These are phyloP conservation scores for Potamarius usumacintae DNA, from an alignment of 2,113 vertebrate genomes.

Conservation along the genomic window DNA sequence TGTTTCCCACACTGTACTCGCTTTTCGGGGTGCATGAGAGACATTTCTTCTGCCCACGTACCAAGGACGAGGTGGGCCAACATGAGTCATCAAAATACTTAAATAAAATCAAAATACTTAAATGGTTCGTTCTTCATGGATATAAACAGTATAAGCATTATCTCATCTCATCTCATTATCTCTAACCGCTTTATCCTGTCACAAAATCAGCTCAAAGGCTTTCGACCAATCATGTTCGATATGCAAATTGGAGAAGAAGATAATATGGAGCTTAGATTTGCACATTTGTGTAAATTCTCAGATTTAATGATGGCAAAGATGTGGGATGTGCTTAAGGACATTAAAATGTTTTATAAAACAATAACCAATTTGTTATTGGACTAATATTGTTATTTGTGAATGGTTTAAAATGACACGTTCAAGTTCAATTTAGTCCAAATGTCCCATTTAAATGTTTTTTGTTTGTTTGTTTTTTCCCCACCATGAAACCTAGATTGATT, in stretches of 20 bases:
- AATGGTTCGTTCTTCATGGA: not conserved
- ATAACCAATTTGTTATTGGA: not conserved
- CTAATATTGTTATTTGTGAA: not conserved
- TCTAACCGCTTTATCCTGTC: not conserved
- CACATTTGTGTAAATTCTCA: not conserved
- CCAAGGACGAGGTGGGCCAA: constrained; percentile 79
- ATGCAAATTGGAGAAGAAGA: not conserved
- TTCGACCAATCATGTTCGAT: not conserved
- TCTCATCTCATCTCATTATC: not conserved
- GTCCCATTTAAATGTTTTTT: too few relatives aligned
- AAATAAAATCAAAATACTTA: not conserved
- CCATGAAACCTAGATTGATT: not conserved
- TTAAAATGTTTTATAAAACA: not conserved
- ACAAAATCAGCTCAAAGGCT: not conserved
- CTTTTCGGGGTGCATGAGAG: constrained; percentile 75
- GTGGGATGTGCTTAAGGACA: not conserved
- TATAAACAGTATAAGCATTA: not conserved
- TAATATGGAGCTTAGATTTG: not conserved
- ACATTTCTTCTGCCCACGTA: constrained; percentile 76
- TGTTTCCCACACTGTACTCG: constrained; percentile 76
- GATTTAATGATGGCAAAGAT: not conserved
- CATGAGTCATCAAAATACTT: not conserved
- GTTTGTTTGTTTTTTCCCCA: not conserved
- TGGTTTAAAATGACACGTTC: not conserved
- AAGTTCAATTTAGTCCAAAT: not conserved